Evolutionary conservation across 1,140 invertebrate species (phyloP), one percentile per base, ranked within the genome.

Genomic region (Cataglyphis hispanica): DNA sequence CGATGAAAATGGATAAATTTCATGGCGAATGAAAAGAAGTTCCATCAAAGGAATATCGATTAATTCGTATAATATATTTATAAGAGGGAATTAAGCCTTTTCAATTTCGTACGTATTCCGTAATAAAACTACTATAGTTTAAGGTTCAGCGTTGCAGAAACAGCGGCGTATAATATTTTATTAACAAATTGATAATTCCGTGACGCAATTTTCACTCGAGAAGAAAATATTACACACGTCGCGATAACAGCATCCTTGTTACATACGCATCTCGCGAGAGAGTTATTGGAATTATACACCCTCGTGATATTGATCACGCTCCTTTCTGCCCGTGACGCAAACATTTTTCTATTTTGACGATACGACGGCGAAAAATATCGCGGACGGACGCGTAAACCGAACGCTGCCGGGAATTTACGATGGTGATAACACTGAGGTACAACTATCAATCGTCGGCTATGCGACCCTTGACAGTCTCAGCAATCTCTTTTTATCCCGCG

Each of bases 331-430:
- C 8, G 53, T 83, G 78, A 83, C 78, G 25, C 31, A 83, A 83
- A 83, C 67, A 83, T 83, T 83, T 83, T 72, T 83, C 78, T 74
- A 83, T 83, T 83, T 83, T 70, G 78, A 43, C 53, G 78, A 83
- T 83, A 74, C 37, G 53, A 25, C 67, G 56, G 78, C 67, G 78
- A 43, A 72, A 83, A 83, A 83, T 83, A 83, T 83, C 78, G 56
- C 53, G 61, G 37, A 58, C 78, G 66, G 25, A 74, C 67, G 78
- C 66, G 78, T 43, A 43, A 81, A 81, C 66, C 67, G 78, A 58
- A 72, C 67, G 67, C 19, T 16, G 22, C 10, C n/a, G 60, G 31
- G 53, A 60, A 83, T 83, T 83, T 83, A 83, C 78, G 78, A 74
- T 27, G 56, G 78, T 74, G 78, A 83, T 83, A 83, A 83, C 78